Evolutionary conservation across 2,797 vertebrate genomes (phyloP).

Genomic region (Pristis pectinata): DNA sequence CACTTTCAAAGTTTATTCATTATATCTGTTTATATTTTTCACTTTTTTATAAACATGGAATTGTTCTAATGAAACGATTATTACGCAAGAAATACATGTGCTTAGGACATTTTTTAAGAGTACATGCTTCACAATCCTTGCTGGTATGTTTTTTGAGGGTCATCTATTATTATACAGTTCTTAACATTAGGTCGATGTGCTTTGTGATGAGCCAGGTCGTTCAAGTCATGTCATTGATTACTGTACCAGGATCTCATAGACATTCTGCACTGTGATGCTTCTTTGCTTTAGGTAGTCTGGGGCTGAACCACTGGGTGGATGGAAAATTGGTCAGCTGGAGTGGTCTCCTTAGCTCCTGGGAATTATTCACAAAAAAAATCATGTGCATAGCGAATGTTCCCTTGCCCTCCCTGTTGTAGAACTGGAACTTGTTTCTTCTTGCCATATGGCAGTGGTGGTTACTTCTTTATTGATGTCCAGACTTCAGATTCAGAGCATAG

Average conservation of each 20-base stretch:
- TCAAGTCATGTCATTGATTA: background rate
- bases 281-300: background rate
- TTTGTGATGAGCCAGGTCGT: background rate
- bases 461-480: too few species aligned
- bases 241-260: background rate
- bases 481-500: too few species aligned
- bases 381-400: too few species aligned
- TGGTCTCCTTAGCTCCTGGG: background rate
- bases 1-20: background rate
- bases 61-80: background rate
- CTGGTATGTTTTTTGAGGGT: background rate
- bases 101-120: background rate
- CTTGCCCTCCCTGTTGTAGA: too few species aligned
- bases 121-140: background rate
- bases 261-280: background rate
- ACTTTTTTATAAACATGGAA: slow-evolving; percentile 1
- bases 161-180: background rate
- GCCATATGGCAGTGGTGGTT: too few species aligned
- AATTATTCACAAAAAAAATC: background rate
- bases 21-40: background rate
- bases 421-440: too few species aligned
- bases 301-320: background rate
- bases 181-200: background rate
- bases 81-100: background rate
- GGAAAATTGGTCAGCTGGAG: background rate